A percentile compares a stretch with the other conserved stretches of the same genome.
These are phyloP conservation scores for Patiria miniata DNA, from an alignment of 35 echinoderm and acorn worm species.

Conservation along the genomic window DNA sequence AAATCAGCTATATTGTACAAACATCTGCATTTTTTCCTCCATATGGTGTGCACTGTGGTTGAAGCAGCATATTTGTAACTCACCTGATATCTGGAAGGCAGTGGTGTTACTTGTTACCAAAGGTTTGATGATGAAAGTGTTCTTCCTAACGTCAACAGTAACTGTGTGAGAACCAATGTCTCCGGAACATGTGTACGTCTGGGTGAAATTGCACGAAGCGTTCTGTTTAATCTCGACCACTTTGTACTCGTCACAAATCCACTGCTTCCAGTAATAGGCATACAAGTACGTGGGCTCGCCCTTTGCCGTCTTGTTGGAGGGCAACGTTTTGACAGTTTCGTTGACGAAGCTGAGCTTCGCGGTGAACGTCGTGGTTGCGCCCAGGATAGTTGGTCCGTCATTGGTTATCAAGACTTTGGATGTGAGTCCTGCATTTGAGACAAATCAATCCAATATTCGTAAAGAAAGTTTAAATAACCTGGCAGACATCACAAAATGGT, in stretches of 20 bases:
- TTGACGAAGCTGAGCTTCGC: constrained; percentile 10
- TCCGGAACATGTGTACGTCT: neutral
- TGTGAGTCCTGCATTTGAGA: neutral
- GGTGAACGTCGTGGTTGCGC: constrained; percentile 34
- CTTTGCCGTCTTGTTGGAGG: neutral
- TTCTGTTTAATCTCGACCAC: neutral
- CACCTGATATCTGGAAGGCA: neutral
- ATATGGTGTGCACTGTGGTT: too few relatives aligned
- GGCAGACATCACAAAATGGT: too few relatives aligned
- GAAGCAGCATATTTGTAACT: too few relatives aligned
- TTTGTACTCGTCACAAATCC: neutral
- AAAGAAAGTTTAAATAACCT: too few relatives aligned
- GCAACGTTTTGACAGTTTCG: neutral
- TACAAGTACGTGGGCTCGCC: neutral
- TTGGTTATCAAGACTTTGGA: constrained; percentile 15
- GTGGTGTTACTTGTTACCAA: neutral
- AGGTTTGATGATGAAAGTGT: neutral
- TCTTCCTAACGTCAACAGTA: neutral
- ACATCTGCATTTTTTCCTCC: too few relatives aligned
- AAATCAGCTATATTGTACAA: too few relatives aligned
- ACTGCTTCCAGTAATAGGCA: neutral
- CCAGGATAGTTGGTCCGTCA: constrained; percentile 55
- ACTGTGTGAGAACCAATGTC: neutral
- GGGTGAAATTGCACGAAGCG: neutral
- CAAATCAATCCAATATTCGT: too few relatives aligned